Evolutionary conservation across 2,888 invertebrate species (phyloP).

Genomic region (Drosophila pullipes): DNA sequence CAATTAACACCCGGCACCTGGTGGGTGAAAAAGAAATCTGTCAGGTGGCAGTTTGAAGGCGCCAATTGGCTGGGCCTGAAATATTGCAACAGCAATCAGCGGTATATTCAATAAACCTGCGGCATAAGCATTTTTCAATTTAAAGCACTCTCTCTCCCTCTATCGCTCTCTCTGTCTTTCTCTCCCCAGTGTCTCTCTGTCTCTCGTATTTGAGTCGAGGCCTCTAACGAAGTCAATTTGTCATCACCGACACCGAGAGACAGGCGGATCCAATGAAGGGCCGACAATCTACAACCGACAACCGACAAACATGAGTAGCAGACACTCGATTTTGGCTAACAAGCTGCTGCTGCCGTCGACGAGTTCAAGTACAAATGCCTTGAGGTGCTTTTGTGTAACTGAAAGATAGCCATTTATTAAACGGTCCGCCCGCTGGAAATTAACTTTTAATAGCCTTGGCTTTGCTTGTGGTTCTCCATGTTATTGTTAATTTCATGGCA

Average conservation of each 20-base stretch:
- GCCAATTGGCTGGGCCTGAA: slow-evolving; percentile 27
- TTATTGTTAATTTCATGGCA: slow-evolving; percentile 70
- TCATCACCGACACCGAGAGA: slow-evolving; percentile 54
- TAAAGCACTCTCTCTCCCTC: slow-evolving; percentile 20
- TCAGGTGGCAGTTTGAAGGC: slow-evolving; percentile 32
- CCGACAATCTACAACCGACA: not conserved
- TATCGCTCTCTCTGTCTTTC: not conserved
- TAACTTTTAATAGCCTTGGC: slow-evolving; percentile 55
- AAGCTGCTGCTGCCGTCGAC: slow-evolving; percentile 11
- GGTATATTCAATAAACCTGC: slow-evolving; percentile 63
- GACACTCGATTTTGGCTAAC: slow-evolving; percentile 24
- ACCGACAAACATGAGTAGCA: slow-evolving; percentile 6
- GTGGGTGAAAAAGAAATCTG: slow-evolving; percentile 32
- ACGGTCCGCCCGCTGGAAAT: slow-evolving; percentile 59
- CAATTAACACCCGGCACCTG: slow-evolving; percentile 42
- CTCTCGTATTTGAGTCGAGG: slow-evolving; percentile 48
- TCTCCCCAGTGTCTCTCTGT: not conserved
- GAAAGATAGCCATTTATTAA: slow-evolving; percentile 50
- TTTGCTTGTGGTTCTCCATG: slow-evolving; percentile 19
- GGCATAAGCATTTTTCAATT: slow-evolving; percentile 70
- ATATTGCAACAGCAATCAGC: slow-evolving; percentile 58
- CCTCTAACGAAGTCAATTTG: slow-evolving; percentile 75
- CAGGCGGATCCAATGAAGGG: slow-evolving; percentile 32
- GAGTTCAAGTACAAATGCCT: slow-evolving; percentile 44
- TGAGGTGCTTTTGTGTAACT: slow-evolving; percentile 37